phyloP scores from a whole-genome alignment of 1,140 invertebrate species.

The Drosophila tropicalis region DNA sequence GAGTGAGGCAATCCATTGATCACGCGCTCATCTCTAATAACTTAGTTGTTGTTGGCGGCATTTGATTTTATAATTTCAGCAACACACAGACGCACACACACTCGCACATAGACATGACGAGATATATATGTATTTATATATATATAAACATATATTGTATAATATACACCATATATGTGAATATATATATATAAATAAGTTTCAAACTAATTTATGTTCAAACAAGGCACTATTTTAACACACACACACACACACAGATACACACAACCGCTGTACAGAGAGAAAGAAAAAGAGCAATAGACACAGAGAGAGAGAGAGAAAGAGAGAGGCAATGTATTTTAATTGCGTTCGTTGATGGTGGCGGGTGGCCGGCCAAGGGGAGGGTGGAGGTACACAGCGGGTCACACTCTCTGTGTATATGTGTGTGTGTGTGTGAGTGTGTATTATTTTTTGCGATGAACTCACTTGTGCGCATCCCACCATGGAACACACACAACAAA shows the following conservation, averaged over 20 bases:
- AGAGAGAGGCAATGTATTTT: slow-evolving; percentile 44
- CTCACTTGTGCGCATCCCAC: slow-evolving; percentile 70
- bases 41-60: slow-evolving; percentile 19
- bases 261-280: slow-evolving; percentile 31
- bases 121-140: slow-evolving; percentile 16
- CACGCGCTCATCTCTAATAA: slow-evolving; percentile 10
- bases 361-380: slow-evolving; percentile 46
- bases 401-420: slow-evolving; percentile 24
- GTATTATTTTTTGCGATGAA: slow-evolving; percentile 81
- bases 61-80: slow-evolving; percentile 48
- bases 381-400: slow-evolving; percentile 35
- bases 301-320: slow-evolving; percentile 9
- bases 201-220: slow-evolving; percentile 76
- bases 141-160: slow-evolving; percentile 31
- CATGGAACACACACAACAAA: slow-evolving; percentile 58
- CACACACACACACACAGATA: slow-evolving; percentile 44
- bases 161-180: slow-evolving; percentile 25
- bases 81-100: slow-evolving; percentile 21
- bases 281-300: slow-evolving; percentile 6
- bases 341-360: slow-evolving; percentile 53
- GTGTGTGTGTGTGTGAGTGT: slow-evolving; percentile 49
- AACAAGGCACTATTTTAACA: slow-evolving; percentile 77
- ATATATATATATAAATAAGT: slow-evolving; percentile 26
- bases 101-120: slow-evolving; percentile 23
- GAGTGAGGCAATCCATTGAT: not conserved